phyloP scores from a whole-genome alignment of 2,797 vertebrate species.

The Lepidocolaptes lacrymiger region DNA sequence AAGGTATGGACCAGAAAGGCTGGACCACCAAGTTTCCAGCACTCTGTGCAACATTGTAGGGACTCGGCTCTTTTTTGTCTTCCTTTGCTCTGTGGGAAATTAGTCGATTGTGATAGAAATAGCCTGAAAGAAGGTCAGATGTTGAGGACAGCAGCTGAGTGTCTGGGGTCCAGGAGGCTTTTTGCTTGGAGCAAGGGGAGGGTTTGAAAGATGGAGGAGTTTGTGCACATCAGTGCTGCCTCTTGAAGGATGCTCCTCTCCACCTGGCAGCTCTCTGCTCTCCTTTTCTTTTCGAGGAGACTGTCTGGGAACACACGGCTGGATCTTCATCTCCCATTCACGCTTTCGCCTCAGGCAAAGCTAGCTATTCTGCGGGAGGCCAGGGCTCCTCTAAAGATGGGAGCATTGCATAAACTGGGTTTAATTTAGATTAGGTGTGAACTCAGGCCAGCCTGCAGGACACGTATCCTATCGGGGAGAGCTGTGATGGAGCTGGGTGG shows the following conservation, averaged over 20 bases:
- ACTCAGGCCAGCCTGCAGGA: background rate
- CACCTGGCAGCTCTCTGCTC: rapidly evolving
- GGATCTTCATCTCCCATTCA: background rate
- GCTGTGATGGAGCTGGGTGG: background rate
- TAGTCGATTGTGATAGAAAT: background rate
- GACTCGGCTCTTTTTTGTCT: background rate
- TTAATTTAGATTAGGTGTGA: background rate
- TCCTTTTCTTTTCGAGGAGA: background rate
- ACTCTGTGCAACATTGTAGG: rapidly evolving
- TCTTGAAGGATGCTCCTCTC: background rate
- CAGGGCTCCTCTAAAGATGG: background rate
- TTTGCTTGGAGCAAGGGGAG: background rate
- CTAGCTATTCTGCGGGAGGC: background rate
- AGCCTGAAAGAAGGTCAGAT: background rate
- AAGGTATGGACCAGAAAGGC: background rate
- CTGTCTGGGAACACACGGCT: rapidly evolving
- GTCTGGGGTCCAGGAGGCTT: background rate
- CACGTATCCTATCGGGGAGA: rapidly evolving
- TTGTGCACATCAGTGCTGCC: background rate
- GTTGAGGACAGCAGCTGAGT: background rate
- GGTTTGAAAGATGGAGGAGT: background rate
- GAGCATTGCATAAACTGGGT: background rate
- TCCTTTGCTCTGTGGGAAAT: background rate
- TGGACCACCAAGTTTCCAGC: background rate
- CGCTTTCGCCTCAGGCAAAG: background rate